Percentiles rank a stretch among this genome's conserved stretches.
Evolutionary conservation across 2,113 vertebrate genomes (phyloP).

Genomic region (Gadus chalcogrammus): DNA sequence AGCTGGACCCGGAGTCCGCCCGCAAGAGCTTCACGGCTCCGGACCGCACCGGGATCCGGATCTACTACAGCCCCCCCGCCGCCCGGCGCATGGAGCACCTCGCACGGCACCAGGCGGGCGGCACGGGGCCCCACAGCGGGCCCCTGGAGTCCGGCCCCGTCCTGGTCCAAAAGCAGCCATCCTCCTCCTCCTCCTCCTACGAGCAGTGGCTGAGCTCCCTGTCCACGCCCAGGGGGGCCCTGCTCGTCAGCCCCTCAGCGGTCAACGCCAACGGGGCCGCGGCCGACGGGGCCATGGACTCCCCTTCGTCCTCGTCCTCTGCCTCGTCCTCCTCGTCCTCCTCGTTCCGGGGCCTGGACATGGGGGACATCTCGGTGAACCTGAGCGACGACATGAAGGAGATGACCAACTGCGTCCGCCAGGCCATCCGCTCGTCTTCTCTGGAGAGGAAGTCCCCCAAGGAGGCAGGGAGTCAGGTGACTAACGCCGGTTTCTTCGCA

Average conservation of each 20-base stretch:
- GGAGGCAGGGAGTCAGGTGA: conserved; percentile 78
- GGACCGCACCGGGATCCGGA: conserved; percentile 91
- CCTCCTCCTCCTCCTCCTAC: conserved; percentile 67
- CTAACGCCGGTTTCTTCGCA: too few relatives aligned
- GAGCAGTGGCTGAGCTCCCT: conserved; percentile 92
- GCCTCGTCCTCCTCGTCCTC: conserved; percentile 46
- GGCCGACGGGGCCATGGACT: background rate
- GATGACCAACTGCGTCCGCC: conserved; percentile 96
- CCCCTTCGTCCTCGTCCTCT: too few relatives aligned
- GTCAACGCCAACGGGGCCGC: conserved; percentile 41
- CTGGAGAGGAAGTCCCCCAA: conserved; percentile 91
- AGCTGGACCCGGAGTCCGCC: conserved; percentile 76
- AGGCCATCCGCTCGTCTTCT: conserved; percentile 93
- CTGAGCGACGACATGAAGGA: conserved; percentile 99
- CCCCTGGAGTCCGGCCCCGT: background rate
- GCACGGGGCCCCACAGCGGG: conserved; percentile 30
- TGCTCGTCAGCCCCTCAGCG: conserved; percentile 63
- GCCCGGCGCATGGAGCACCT: conserved; percentile 76
- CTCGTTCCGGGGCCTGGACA: conserved; percentile 80
- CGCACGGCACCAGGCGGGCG: conserved; percentile 46
- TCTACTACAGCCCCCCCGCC: conserved; percentile 94
- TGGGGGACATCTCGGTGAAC: conserved; percentile 85
- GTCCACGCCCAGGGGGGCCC: conserved; percentile 85
- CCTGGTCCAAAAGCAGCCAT: conserved; percentile 25
- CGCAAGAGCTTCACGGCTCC: conserved; percentile 93